phyloP scores from a whole-genome alignment of 2,888 invertebrate genomes.

The Leucozona laternaria region DNA sequence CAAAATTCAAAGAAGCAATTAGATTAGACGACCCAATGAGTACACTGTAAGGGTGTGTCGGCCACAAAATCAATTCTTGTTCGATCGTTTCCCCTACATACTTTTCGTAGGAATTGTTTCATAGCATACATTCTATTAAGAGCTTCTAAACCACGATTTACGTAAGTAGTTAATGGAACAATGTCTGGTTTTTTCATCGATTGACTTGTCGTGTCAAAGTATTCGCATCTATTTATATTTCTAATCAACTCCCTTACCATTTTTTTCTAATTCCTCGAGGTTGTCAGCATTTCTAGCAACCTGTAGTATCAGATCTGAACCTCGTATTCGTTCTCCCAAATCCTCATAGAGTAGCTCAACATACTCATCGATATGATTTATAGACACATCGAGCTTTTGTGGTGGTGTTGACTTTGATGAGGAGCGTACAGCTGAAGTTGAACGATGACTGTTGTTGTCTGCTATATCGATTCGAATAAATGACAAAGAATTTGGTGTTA shows the following conservation, averaged over 20 bases:
- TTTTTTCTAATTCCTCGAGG: constrained; percentile 95
- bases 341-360: constrained; percentile 98
- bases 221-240: neutral
- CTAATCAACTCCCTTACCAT: constrained; percentile 87
- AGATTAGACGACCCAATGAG: neutral
- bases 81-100: too few relatives aligned
- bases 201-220: neutral
- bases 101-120: too few relatives aligned
- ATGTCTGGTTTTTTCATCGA: neutral
- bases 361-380: constrained; percentile 95
- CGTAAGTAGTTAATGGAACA: neutral
- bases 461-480: constrained; percentile 78
- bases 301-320: constrained; percentile 95
- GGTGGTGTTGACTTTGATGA: constrained; percentile 79
- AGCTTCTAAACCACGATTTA: too few relatives aligned
- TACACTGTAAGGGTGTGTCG: too few relatives aligned
- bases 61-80: too few relatives aligned
- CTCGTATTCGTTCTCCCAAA: constrained; percentile 95
- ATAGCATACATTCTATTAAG: too few relatives aligned
- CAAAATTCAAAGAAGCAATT: neutral
- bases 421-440: constrained; percentile 78
- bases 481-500: constrained; percentile 10
- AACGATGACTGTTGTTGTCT: constrained; percentile 81
- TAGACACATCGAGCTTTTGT: constrained; percentile 87
- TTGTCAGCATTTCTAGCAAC: constrained; percentile 97